Evolutionary conservation across 37 sponge, comb jelly and placozoan genomes (phyloP).

Genomic region (Cladorhizidae sp.): DNA sequence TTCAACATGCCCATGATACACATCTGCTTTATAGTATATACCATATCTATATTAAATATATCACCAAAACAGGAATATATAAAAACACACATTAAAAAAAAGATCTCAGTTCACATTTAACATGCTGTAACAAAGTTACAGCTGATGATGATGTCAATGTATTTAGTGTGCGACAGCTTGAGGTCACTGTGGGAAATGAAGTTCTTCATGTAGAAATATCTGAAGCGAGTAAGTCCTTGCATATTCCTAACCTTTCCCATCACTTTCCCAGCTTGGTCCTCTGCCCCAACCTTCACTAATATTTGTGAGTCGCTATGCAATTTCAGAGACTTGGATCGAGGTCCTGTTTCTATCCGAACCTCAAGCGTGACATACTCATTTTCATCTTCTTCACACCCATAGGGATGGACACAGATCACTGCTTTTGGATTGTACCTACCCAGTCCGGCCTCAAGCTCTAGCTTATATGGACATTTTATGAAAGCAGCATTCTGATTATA

Average conservation of each 20-base stretch:
- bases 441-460: not conserved
- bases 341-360: not conserved
- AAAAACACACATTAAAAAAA: no score
- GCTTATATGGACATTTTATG: not conserved
- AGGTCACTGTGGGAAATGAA: not conserved
- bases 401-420: not conserved
- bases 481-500: not conserved
- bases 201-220: not conserved
- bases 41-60: no score
- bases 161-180: slow-evolving; percentile 1
- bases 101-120: not conserved
- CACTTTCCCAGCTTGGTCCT: not conserved
- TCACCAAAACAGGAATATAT: no score
- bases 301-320: not conserved
- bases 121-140: not conserved
- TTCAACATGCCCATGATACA: no score
- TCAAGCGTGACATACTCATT: slow-evolving; percentile 1
- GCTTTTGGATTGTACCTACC: not conserved
- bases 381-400: slow-evolving; percentile 3
- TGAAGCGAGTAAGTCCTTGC: not conserved
- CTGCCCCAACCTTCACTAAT: not conserved
- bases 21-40: no score
- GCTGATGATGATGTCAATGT: not conserved
- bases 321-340: not conserved
- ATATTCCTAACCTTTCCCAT: not conserved